Base-by-base conservation (phyloP, 2,797 vertebrate species). In the Gadopsis bispinosus region DNA sequence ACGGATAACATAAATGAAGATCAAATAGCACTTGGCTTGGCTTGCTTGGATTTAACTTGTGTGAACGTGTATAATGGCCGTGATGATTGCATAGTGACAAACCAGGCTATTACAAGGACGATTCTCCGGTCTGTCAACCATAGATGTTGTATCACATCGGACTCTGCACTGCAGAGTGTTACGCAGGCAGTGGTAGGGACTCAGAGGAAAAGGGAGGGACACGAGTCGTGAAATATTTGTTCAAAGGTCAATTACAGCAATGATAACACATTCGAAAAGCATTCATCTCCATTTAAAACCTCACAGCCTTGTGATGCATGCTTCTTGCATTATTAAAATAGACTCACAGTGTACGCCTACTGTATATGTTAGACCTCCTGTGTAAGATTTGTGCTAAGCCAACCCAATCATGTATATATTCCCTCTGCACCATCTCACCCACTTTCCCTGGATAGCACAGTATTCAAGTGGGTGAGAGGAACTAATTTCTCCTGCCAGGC, bases 71-170 rank as follows among this genome's bases (percentile, higher is more conserved):
- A 61, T 73, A 79, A 83, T 69, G 47, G 83, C 56, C 1, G 29
- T 37, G 76, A 71, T 81, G 79, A 85, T 59, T 77, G 75, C 76
- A 58, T 3, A 55, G 82, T 53, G 80, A 84, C 85, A 84, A 89
- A 87, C 78, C 1, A 1, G 60, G 68, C 87, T 75, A 77, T 88
- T 89, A 83, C 47, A 64, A 14, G 73, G 75, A 88, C 81, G 60
- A 87, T 67, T 83, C 83, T 90, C 64, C 37, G 79, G 29, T 86
- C 87, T 50, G 79, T 91, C 83, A 88, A 77, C 81, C 77, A 77
- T 45, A 29, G 69, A 87, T 45, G 76, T 29, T 77, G 76, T 17
- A 86, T 85, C 76, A 41, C 80, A 83, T 82, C 22, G 22, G 89
- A 87, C 84, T 56, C 70, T 61, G 64, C 67, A 14, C 3, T 48